A percentile compares a stretch with the other conserved stretches of the same genome.
These are phyloP conservation scores for Myzus persicae DNA, from an alignment of 1,140 invertebrate genomes.

Conservation along the genomic window DNA sequence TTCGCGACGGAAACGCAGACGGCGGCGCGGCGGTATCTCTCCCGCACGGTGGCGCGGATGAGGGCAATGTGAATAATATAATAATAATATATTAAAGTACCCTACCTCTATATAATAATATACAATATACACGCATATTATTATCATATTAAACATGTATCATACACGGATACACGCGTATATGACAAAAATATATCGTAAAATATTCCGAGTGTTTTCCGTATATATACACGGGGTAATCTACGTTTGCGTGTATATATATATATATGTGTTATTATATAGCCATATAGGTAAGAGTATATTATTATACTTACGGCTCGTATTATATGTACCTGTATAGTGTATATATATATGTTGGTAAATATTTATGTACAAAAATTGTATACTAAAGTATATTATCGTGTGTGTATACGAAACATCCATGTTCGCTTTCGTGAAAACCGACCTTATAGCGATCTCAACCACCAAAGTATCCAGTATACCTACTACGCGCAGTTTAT, in stretches of 20 bases:
- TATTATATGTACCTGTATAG: too few relatives aligned
- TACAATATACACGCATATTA: constrained; percentile 21
- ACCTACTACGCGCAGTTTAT: background rate
- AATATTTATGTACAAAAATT: background rate
- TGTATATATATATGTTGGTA: background rate
- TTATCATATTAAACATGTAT: background rate
- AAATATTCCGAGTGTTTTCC: constrained; percentile 14
- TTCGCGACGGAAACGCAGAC: background rate
- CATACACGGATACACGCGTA: background rate
- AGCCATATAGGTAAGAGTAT: too few relatives aligned
- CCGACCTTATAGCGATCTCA: background rate
- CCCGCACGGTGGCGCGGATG: background rate
- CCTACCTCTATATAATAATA: background rate
- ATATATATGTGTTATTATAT: too few relatives aligned
- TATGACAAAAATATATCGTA: constrained; percentile 13
- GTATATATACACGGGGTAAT: background rate
- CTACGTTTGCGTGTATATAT: background rate
- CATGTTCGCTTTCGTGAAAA: background rate
- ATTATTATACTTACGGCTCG: background rate
- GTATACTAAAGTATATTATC: background rate
- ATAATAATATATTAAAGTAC: constrained; percentile 17
- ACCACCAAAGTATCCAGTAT: background rate
- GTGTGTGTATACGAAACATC: background rate
- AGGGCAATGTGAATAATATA: background rate
- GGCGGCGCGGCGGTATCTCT: background rate